A percentile compares a stretch with the other conserved stretches of the same genome.
Conservation (phyloP, 2,888 invertebrate species). For the Dione juno region DNA sequence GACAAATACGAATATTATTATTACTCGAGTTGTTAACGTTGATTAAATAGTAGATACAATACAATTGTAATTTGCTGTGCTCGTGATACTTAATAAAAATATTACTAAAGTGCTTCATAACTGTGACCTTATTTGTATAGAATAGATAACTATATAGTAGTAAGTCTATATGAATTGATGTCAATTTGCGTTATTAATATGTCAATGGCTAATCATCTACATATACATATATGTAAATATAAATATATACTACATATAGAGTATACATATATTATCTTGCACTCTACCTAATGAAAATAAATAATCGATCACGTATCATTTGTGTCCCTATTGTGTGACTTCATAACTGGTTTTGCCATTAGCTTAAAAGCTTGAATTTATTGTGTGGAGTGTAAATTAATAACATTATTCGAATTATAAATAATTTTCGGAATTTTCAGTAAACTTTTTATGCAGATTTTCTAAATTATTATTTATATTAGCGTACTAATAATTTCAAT, state of each 20-base stretch:
- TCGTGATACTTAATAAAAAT: background rate
- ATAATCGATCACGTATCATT: constrained; percentile 22
- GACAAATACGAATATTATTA: no score
- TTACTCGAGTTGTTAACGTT: background rate
- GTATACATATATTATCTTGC: background rate
- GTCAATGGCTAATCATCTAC: constrained; percentile 17
- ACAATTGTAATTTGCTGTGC: background rate
- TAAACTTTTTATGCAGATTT: no score
- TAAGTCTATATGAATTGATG: constrained; percentile 15
- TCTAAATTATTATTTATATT: no score
- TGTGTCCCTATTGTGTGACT: constrained; percentile 3
- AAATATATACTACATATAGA: no score
- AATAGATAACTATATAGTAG: constrained; percentile 6
- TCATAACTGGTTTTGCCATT: background rate
- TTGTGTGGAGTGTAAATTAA: background rate
- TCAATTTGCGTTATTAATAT: constrained; percentile 22
- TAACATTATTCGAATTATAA: background rate
- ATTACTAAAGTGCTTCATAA: background rate
- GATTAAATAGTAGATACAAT: background rate
- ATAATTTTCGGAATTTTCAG: background rate
- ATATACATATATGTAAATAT: background rate
- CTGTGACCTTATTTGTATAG: constrained; percentile 3
- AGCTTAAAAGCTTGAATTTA: background rate
- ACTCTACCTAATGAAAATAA: constrained; percentile 24
- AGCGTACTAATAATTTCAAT: no score